A percentile compares a stretch with the other conserved stretches of the same genome.
phyloP scores from a whole-genome alignment of 2,888 invertebrate species.

The Helleia helle region DNA sequence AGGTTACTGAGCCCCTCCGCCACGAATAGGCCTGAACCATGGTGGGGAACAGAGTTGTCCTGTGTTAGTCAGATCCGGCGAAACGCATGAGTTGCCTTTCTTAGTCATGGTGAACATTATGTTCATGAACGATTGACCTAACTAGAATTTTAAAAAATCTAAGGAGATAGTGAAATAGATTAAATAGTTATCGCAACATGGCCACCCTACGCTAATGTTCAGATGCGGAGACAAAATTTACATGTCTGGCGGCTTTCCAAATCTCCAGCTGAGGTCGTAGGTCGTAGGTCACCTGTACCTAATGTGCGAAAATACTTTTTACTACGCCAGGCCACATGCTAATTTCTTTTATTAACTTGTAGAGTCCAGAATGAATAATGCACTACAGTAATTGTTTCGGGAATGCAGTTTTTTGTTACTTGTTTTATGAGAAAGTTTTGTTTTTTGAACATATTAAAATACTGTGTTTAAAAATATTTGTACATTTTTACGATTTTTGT shows the following conservation, averaged over 20 bases:
- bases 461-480: no score
- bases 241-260: constrained; percentile 51
- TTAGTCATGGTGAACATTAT: no score
- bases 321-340: constrained; percentile 12
- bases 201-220: constrained; percentile 30
- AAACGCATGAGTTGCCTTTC: no score
- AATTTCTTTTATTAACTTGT: constrained; percentile 12
- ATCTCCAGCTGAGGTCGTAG: constrained; percentile 44
- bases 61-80: no score
- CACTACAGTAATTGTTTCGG: constrained; percentile 3
- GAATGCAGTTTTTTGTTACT: neutral
- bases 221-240: constrained; percentile 45
- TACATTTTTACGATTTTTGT: no score
- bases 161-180: neutral
- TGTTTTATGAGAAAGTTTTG: neutral
- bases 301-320: constrained; percentile 50
- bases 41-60: no score
- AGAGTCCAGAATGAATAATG: constrained; percentile 10
- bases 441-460: no score
- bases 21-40: no score
- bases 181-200: no score
- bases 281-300: constrained; percentile 54
- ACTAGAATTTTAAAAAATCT: no score
- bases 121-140: no score
- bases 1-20: no score